A percentile compares a stretch with the other conserved stretches of the same genome.
Evolutionary conservation across 2,888 invertebrate species (phyloP).

Genomic region (Busseola fusca): DNA sequence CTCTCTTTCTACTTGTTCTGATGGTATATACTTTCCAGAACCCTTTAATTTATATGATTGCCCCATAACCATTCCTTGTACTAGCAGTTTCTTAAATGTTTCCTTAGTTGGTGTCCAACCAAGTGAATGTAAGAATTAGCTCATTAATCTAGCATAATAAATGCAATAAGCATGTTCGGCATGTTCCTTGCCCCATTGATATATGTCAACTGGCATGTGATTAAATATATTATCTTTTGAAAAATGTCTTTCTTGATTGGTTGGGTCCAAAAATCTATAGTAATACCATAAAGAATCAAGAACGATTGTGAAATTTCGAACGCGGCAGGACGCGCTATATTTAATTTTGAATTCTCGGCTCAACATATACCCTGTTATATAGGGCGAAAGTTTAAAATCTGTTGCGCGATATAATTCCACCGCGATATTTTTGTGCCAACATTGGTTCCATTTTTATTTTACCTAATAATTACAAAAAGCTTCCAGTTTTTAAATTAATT

Average conservation of each 20-base stretch:
- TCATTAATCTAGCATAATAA: conserved; percentile 98
- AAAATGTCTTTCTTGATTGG: conserved; percentile 92
- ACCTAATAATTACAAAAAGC: not conserved
- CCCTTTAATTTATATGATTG: conserved; percentile 92
- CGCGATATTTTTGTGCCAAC: too few relatives aligned
- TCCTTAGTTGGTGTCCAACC: conserved; percentile 93
- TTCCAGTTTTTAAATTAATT: not conserved
- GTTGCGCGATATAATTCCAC: too few relatives aligned
- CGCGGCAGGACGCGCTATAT: too few relatives aligned
- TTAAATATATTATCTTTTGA: conserved; percentile 86
- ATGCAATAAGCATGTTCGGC: conserved; percentile 98
- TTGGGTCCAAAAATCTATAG: conserved; percentile 95
- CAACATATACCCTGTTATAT: too few relatives aligned
- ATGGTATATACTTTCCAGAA: conserved; percentile 93
- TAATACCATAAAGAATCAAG: conserved; percentile 99
- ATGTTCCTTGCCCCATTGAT: conserved; percentile 99
- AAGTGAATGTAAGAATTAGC: conserved; percentile 95
- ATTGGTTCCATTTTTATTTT: not conserved
- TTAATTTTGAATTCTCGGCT: too few relatives aligned
- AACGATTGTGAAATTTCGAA: too few relatives aligned
- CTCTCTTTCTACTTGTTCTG: conserved; percentile 90
- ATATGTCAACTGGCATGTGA: conserved; percentile 96
- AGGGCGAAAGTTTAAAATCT: too few relatives aligned
- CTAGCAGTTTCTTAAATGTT: conserved; percentile 96
- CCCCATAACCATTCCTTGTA: conserved; percentile 99